phyloP scores from a whole-genome alignment of 37 sponge, comb jelly and placozoan species.

The Tethya wilhelma region DNA sequence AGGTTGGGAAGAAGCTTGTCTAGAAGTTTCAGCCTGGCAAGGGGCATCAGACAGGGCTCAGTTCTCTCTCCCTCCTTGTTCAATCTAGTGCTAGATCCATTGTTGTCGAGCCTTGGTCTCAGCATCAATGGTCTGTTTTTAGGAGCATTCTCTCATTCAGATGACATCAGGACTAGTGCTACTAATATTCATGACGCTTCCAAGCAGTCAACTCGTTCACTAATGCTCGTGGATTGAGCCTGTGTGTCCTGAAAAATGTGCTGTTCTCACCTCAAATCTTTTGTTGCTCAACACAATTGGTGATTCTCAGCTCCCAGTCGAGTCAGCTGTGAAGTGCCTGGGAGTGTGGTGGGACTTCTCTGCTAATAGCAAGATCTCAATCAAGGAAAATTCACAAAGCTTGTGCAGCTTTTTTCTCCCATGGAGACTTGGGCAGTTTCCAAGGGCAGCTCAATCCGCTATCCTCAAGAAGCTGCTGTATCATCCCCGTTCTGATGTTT shows the following conservation, averaged over 20 bases:
- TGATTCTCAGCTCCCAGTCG: background rate
- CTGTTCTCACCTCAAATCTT: background rate
- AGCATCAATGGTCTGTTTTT: constrained; percentile 7
- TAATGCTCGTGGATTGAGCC: no score
- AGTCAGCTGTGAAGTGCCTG: background rate
- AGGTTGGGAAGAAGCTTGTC: background rate
- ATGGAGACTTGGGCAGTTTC: background rate
- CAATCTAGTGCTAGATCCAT: constrained; percentile 9
- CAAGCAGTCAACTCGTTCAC: background rate
- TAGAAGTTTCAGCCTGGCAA: background rate
- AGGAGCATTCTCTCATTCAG: constrained; percentile 10
- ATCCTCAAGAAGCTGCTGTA: background rate
- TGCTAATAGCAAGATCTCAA: background rate
- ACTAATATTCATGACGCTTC: background rate
- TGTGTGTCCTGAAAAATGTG: constrained; percentile 1
- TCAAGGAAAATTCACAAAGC: background rate
- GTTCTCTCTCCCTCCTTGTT: constrained; percentile 11
- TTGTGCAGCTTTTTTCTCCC: background rate
- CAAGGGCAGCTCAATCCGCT: constrained; percentile 4
- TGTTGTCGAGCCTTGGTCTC: background rate
- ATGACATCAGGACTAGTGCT: constrained; percentile 4
- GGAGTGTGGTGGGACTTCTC: background rate
- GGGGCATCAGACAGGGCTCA: constrained; percentile 13
- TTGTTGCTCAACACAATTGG: background rate
- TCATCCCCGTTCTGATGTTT: background rate